Evolutionary conservation across 2,888 invertebrate species (phyloP).

Genomic region (Thymelicus acteon): DNA sequence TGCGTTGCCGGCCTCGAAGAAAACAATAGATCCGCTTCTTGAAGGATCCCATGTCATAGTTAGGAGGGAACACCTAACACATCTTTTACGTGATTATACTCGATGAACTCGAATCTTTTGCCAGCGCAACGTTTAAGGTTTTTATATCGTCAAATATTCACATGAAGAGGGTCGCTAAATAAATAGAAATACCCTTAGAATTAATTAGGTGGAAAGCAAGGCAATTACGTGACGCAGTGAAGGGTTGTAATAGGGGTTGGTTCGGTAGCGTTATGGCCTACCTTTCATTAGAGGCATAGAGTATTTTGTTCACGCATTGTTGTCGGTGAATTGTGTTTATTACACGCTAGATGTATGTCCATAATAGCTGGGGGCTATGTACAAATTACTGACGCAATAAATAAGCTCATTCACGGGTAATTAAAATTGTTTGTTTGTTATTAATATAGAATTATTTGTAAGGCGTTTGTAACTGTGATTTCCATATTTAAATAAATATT

Average conservation of each 20-base stretch:
- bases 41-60: too few species aligned
- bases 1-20: too few species aligned
- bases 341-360: conserved; percentile 36
- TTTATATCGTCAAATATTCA: not conserved
- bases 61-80: too few species aligned
- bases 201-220: conserved; percentile 39
- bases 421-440: not conserved
- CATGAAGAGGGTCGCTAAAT: not conserved
- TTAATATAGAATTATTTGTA: too few species aligned
- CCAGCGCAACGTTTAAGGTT: too few species aligned
- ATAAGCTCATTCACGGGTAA: not conserved
- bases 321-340: conserved; percentile 18
- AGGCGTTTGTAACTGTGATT: too few species aligned
- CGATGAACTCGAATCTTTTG: too few species aligned
- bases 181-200: conserved; percentile 13
- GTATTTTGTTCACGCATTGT: conserved; percentile 15
- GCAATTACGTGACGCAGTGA: conserved; percentile 41
- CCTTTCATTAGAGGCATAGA: conserved; percentile 31
- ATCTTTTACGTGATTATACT: too few species aligned
- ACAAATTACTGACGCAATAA: not conserved
- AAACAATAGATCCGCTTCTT: too few species aligned
- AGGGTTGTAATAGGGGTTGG: conserved; percentile 48
- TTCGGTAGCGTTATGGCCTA: conserved; percentile 51
- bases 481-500: too few species aligned
- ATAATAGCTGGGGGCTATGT: not conserved